Evolutionary conservation across 2,113 vertebrate genomes (phyloP).

Genomic region (Micronisus gabar): DNA sequence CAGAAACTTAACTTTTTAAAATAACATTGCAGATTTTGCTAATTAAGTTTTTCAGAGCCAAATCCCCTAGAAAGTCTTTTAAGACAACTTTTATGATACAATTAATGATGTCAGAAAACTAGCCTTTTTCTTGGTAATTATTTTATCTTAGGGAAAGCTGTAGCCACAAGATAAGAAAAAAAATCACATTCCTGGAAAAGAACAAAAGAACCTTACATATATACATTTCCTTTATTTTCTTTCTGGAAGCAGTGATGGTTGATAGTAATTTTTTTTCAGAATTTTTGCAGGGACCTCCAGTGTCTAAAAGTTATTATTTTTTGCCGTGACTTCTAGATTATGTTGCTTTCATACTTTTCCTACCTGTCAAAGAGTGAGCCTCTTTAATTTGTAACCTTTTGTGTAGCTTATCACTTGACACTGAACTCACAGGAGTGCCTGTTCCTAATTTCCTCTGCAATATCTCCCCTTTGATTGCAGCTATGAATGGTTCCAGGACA

Average conservation of each 20-base stretch:
- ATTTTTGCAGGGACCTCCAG: background rate
- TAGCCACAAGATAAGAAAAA: slow-evolving; percentile 18
- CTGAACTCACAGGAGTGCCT: background rate
- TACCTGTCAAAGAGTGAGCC: background rate
- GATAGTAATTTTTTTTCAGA: background rate
- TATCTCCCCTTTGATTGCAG: background rate
- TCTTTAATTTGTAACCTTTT: slow-evolving; percentile 17
- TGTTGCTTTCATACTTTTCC: background rate
- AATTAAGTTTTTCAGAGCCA: background rate
- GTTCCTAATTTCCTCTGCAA: background rate
- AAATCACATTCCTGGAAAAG: background rate
- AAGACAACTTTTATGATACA: background rate
- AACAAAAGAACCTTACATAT: background rate
- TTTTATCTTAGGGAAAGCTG: slow-evolving; percentile 31
- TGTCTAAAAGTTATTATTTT: background rate
- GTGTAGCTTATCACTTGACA: background rate
- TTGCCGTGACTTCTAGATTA: slow-evolving; percentile 2
- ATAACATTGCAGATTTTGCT: background rate
- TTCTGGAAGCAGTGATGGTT: background rate
- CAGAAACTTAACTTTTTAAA: background rate
- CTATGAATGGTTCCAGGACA: background rate
- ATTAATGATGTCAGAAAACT: background rate
- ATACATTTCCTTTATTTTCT: background rate
- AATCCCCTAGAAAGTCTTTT: background rate
- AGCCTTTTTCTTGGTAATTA: background rate